Evolutionary conservation across 2,113 vertebrate genomes (phyloP).

Genomic region (Tonatia bakeri): DNA sequence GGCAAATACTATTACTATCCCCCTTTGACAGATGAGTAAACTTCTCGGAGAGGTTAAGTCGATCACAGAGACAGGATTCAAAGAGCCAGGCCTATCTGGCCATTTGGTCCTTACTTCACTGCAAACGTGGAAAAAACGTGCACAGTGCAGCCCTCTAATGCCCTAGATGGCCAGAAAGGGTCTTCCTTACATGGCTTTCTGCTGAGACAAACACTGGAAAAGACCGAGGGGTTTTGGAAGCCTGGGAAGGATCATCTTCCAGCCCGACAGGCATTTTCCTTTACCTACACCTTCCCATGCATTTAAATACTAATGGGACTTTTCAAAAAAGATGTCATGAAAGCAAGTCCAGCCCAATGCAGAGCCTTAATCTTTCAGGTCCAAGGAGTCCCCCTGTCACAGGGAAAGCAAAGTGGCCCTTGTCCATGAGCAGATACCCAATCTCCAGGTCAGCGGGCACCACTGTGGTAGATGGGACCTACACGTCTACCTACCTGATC

Average conservation of each 20-base stretch:
- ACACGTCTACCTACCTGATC: background rate
- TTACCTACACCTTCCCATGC: conserved; percentile 37
- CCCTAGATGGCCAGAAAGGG: background rate
- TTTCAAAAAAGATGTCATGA: conserved; percentile 69
- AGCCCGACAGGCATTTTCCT: conserved; percentile 29
- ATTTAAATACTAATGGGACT: conserved; percentile 65
- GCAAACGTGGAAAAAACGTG: background rate
- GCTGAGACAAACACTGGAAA: background rate
- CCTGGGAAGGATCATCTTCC: conserved; percentile 15
- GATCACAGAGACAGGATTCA: background rate
- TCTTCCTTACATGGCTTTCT: conserved; percentile 51
- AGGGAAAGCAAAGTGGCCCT: background rate
- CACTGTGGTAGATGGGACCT: background rate
- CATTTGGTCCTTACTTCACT: background rate
- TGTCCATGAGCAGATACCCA: background rate
- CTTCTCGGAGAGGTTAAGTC: background rate
- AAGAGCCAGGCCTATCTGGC: background rate
- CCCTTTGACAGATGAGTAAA: background rate
- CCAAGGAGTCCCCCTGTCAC: background rate
- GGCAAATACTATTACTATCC: background rate
- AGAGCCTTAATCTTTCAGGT: background rate
- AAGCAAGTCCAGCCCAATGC: conserved; percentile 35
- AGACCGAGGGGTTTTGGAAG: conserved; percentile 11
- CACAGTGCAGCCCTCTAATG: background rate
- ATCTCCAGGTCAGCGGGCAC: background rate